phyloP scores from a whole-genome alignment of 2,888 invertebrate species.

The Lithophane ornitopus region DNA sequence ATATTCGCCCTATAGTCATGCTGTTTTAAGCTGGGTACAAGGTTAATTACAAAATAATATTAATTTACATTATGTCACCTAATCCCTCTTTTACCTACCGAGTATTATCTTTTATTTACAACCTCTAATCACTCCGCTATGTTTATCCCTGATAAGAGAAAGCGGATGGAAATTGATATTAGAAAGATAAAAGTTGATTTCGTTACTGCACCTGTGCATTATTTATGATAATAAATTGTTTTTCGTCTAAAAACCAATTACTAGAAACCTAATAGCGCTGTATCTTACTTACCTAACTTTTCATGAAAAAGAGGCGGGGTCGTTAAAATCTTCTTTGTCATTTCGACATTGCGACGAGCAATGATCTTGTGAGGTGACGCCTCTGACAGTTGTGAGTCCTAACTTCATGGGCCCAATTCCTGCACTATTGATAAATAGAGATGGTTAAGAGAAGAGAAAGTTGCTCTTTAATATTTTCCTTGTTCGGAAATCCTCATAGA shows the following conservation, averaged over 20 bases:
- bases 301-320: neutral
- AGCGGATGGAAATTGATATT: slow-evolving; percentile 25
- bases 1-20: neutral
- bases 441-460: too few species aligned
- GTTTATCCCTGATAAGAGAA: slow-evolving; percentile 45
- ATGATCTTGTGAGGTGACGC: neutral
- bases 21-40: slow-evolving; percentile 33
- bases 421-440: neutral
- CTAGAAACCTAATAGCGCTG: neutral
- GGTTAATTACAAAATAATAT: slow-evolving; percentile 44
- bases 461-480: neutral
- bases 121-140: slow-evolving; percentile 14
- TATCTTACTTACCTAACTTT: neutral
- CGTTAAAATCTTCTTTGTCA: neutral
- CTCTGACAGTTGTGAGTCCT: neutral
- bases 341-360: neutral
- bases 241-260: neutral
- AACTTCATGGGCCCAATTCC: too few species aligned
- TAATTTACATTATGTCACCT: slow-evolving; percentile 12
- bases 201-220: neutral
- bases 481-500: neutral
- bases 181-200: slow-evolving; percentile 31
- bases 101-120: slow-evolving; percentile 23
- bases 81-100: slow-evolving; percentile 18
- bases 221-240: slow-evolving; percentile 3